Conservation (phyloP, 2,113 vertebrate species). For the Urocitellus parryii region DNA sequence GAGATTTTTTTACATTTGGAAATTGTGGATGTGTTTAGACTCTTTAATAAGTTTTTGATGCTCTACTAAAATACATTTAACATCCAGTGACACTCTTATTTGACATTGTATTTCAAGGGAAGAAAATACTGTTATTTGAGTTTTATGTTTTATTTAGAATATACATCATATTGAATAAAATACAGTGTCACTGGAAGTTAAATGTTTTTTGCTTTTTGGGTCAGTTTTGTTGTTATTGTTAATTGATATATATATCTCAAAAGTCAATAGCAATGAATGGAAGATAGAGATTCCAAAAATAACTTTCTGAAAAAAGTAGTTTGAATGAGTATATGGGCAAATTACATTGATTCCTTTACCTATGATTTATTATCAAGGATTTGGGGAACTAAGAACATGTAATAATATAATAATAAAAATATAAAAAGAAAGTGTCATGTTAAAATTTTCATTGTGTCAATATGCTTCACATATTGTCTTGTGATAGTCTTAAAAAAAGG, state of each 20-base stretch:
- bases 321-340: neutral
- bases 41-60: neutral
- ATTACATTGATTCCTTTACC: neutral
- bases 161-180: neutral
- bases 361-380: neutral
- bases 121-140: conserved; percentile 52
- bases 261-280: neutral
- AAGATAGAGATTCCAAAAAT: neutral
- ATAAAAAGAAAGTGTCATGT: neutral
- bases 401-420: neutral
- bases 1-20: neutral
- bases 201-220: neutral
- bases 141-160: conserved; percentile 52
- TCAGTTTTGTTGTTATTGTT: neutral
- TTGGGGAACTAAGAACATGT: neutral
- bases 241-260: neutral
- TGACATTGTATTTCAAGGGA: conserved; percentile 55
- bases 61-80: neutral
- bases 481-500: neutral
- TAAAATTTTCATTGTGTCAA: neutral
- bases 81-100: no score
- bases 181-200: conserved; percentile 9
- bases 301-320: neutral
- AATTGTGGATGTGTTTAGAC: neutral
- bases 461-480: neutral